Evolutionary conservation across 2,888 invertebrate genomes (phyloP).

Genomic region (Pandemis heparana): DNA sequence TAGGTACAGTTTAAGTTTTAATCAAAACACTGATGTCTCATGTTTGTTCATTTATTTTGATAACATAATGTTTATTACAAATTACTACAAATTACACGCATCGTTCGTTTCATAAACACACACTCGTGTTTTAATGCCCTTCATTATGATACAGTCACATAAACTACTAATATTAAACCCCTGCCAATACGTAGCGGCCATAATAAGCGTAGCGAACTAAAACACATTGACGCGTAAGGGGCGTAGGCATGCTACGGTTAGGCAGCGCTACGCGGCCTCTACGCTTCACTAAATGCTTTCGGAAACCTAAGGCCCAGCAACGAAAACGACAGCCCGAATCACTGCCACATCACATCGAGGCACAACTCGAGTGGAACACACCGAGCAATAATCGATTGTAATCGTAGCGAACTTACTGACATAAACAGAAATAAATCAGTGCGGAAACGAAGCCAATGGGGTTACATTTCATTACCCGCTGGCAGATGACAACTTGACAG

Average conservation of each 20-base stretch:
- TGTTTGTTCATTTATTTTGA: no score
- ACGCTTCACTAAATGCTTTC: constrained; percentile 9
- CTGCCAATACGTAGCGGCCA: constrained; percentile 1
- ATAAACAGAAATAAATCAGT: neutral
- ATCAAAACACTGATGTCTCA: no score
- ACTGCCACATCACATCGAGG: neutral
- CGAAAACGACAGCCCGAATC: neutral
- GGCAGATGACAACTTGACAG: constrained; percentile 20
- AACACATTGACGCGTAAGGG: constrained; percentile 11
- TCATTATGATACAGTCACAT: no score
- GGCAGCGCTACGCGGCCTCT: constrained; percentile 18
- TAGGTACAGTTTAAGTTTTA: no score
- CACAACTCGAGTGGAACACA: neutral
- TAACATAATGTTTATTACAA: no score
- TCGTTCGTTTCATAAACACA: no score
- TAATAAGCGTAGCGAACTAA: constrained; percentile 8
- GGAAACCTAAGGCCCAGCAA: neutral
- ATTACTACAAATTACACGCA: no score
- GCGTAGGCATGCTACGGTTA: constrained; percentile 20
- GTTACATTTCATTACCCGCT: constrained; percentile 5
- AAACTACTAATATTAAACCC: neutral
- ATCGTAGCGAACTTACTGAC: neutral
- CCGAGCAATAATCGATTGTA: neutral
- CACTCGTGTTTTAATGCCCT: no score
- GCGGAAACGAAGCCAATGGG: neutral